A percentile compares a stretch with the other conserved stretches of the same genome.
phyloP scores from a whole-genome alignment of 2,797 vertebrate genomes.

The Tokudaia muenninki region DNA sequence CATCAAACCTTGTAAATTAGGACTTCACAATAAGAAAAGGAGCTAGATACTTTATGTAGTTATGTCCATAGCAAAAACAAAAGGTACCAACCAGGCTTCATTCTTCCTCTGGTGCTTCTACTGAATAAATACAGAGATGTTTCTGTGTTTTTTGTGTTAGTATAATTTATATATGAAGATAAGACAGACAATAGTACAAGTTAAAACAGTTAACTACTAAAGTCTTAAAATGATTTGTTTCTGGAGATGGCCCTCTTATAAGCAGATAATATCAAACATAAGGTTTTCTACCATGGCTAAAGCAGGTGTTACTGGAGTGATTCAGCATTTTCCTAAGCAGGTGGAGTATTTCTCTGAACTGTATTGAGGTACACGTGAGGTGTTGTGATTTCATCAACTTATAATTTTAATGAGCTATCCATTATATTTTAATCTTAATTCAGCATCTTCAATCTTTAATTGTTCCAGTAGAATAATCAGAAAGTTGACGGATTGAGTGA shows the following conservation, averaged over 20 bases:
- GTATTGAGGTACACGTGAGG: conserved; percentile 31
- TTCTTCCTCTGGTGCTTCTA: background rate
- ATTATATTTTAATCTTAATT: conserved; percentile 67
- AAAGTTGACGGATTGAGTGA: conserved; percentile 57
- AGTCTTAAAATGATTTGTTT: background rate
- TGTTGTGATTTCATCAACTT: conserved; percentile 64
- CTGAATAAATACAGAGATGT: background rate
- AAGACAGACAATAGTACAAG: background rate
- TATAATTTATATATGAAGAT: conserved; percentile 23
- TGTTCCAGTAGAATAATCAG: conserved; percentile 72
- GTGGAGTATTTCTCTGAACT: background rate
- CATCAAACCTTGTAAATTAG: background rate
- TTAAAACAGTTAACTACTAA: conserved; percentile 49
- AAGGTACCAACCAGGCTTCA: background rate
- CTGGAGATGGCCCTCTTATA: conserved; percentile 32
- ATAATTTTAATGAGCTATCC: conserved; percentile 64
- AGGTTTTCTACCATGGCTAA: background rate
- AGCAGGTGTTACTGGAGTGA: background rate
- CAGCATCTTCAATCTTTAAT: conserved; percentile 58
- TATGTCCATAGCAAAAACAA: background rate
- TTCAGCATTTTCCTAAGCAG: conserved; percentile 31
- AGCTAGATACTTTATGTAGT: background rate
- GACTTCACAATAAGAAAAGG: background rate
- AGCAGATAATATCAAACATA: conserved; percentile 8
- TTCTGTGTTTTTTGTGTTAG: conserved; percentile 29